Percentiles rank a stretch among this genome's conserved stretches.
These are phyloP conservation scores for Etia nguti DNA, from an alignment of 2,113 vertebrate genomes.

Conservation along the genomic window DNA sequence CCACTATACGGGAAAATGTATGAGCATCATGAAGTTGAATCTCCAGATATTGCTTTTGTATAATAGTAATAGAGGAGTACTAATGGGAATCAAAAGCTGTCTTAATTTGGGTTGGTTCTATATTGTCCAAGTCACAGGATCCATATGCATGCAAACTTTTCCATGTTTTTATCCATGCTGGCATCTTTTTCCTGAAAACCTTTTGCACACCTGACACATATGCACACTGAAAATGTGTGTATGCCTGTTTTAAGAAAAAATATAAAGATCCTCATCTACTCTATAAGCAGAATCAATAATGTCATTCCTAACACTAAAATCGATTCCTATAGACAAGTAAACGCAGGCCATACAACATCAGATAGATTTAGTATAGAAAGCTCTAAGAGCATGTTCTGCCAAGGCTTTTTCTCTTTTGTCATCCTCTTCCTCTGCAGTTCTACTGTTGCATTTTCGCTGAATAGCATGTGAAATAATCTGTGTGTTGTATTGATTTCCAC, in stretches of 20 bases:
- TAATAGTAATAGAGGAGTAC: neutral
- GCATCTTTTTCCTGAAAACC: neutral
- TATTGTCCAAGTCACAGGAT: neutral
- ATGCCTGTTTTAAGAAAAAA: neutral
- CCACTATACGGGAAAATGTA: neutral
- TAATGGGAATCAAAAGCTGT: neutral
- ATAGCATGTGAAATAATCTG: conserved; percentile 31
- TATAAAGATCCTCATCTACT: neutral
- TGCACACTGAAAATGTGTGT: neutral
- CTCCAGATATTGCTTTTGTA: neutral
- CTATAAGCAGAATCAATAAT: neutral
- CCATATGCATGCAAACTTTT: neutral
- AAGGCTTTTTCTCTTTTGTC: neutral
- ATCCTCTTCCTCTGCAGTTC: neutral
- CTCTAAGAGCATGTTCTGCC: neutral
- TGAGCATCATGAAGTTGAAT: neutral
- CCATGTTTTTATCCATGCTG: fast-evolving
- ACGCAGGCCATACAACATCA: neutral
- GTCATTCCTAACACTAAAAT: neutral
- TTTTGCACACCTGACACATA: neutral
- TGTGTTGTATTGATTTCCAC: conserved; percentile 52
- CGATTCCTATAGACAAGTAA: neutral
- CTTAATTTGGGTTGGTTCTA: neutral
- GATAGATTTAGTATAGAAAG: neutral
- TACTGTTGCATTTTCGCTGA: conserved; percentile 20